Evolutionary conservation across 2,888 invertebrate species (phyloP).

Genomic region (Digitonthophagus gazella): DNA sequence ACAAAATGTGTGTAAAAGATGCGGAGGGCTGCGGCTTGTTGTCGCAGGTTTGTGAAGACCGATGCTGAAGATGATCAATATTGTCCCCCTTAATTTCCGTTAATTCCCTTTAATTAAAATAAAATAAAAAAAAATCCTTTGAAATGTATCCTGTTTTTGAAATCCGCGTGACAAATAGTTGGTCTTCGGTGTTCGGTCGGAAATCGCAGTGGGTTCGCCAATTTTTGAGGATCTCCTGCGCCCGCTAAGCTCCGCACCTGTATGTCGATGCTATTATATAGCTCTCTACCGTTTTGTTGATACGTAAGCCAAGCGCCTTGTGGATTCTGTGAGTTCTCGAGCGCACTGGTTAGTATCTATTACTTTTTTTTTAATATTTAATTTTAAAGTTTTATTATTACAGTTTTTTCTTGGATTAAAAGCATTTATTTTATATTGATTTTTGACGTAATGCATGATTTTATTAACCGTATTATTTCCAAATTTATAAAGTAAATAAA

Average conservation of each 20-base stretch:
- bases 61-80: constrained; percentile 43
- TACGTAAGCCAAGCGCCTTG: constrained; percentile 42
- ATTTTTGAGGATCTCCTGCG: constrained; percentile 45
- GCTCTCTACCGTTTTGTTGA: constrained; percentile 36
- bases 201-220: constrained; percentile 39
- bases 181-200: constrained; percentile 46
- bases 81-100: constrained; percentile 40
- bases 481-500: background rate
- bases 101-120: constrained; percentile 36
- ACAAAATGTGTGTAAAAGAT: background rate
- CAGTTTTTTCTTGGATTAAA: constrained; percentile 10
- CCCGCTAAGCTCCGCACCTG: constrained; percentile 34
- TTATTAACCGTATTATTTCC: background rate
- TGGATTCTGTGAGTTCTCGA: constrained; percentile 45
- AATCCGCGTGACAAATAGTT: constrained; percentile 8
- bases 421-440: constrained; percentile 19
- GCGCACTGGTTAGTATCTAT: constrained; percentile 44
- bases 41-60: constrained; percentile 40
- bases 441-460: background rate
- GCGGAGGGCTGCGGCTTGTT: constrained; percentile 5
- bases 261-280: constrained; percentile 41
- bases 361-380: constrained; percentile 30
- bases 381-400: background rate
- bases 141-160: too few relatives aligned
- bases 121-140: too few relatives aligned